Conservation (phyloP, 2,888 invertebrate genomes). For the Baccha elongata region DNA sequence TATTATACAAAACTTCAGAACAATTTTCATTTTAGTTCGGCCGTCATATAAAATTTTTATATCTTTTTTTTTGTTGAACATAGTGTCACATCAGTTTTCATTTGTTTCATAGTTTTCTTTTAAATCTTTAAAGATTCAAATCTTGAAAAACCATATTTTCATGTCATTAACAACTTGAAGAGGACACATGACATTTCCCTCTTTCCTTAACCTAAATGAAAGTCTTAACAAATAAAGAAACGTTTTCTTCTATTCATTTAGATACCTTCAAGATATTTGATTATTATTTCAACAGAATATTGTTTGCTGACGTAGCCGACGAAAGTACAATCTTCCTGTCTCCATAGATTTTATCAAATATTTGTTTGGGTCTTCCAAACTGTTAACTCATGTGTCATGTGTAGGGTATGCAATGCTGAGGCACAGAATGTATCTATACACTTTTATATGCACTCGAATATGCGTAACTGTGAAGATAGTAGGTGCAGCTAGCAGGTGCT, state of each 20-base stretch:
- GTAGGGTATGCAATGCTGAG: neutral
- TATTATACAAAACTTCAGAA: too few species aligned
- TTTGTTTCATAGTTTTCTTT: neutral
- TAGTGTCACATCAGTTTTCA: too few species aligned
- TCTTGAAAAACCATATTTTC: conserved; percentile 9
- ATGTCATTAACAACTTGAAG: conserved; percentile 16
- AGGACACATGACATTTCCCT: conserved; percentile 14
- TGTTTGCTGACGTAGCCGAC: conserved; percentile 47
- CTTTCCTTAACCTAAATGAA: conserved; percentile 24
- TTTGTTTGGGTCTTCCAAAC: conserved; percentile 38
- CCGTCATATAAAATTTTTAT: too few species aligned
- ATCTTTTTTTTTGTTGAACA: too few species aligned
- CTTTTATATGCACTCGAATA: conserved; percentile 36
- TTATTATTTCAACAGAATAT: conserved; percentile 57
- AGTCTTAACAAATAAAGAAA: conserved; percentile 1
- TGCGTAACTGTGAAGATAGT: conserved; percentile 37
- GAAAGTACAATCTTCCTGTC: conserved; percentile 40
- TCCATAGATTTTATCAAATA: conserved; percentile 57
- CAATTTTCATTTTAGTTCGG: too few species aligned
- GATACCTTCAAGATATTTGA: conserved; percentile 46
- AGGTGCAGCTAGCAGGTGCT: conserved; percentile 36
- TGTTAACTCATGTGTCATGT: conserved; percentile 35
- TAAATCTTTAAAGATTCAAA: conserved; percentile 12
- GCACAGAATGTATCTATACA: neutral
- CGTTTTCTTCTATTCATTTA: neutral